phyloP scores from a whole-genome alignment of 2,113 vertebrate species.

The Butorides virescens region DNA sequence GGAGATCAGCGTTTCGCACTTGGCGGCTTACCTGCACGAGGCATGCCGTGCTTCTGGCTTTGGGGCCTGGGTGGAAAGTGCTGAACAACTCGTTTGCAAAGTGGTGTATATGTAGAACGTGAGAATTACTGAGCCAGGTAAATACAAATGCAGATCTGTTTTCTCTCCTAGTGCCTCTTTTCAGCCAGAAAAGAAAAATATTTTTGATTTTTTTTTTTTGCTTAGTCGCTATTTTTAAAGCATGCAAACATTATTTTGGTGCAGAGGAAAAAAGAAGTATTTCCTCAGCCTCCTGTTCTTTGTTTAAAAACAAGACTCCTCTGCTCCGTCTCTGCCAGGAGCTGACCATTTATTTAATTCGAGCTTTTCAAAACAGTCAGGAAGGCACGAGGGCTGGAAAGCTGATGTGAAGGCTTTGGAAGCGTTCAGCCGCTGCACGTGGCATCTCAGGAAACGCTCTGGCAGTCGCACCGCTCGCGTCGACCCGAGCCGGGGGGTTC shows the following conservation, averaged over 20 bases:
- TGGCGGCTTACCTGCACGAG: neutral
- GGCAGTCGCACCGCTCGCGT: neutral
- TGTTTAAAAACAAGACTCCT: neutral
- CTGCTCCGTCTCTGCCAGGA: neutral
- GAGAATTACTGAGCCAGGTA: neutral
- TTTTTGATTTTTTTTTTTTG: neutral
- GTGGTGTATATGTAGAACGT: neutral
- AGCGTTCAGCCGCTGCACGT: fast-evolving
- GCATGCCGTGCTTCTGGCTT: neutral
- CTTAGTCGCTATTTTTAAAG: neutral
- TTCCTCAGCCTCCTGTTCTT: neutral
- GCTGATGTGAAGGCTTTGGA: neutral
- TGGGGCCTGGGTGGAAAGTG: neutral
- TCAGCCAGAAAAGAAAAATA: neutral
- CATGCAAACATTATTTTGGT: neutral
- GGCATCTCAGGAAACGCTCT: neutral
- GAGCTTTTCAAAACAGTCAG: neutral
- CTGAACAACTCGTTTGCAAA: neutral
- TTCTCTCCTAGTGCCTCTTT: neutral
- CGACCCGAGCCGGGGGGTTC: neutral
- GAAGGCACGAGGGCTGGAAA: neutral
- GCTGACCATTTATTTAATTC: neutral
- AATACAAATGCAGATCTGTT: neutral
- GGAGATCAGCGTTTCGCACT: neutral
- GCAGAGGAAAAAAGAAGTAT: neutral